Percentiles rank a stretch among this genome's conserved stretches.
Conservation (phyloP, 2,888 invertebrate species). For the Apotomis turbidana region DNA sequence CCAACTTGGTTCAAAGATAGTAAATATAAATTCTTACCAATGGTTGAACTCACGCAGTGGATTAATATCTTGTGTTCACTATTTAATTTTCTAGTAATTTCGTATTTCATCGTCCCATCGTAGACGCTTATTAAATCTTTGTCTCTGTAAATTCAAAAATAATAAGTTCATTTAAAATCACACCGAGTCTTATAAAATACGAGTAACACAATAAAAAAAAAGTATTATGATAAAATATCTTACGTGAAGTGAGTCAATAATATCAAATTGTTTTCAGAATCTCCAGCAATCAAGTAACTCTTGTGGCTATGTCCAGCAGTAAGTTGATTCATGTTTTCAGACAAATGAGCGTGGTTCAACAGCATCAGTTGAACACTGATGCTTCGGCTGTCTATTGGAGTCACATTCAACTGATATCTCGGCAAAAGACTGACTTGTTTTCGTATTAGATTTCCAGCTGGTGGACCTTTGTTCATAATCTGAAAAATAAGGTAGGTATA, state of each 20-base stretch:
- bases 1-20: no score
- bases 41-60: slow-evolving; percentile 84
- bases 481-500: slow-evolving; percentile 52
- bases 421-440: slow-evolving; percentile 86
- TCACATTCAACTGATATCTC: slow-evolving; percentile 81
- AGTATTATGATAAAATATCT: slow-evolving; percentile 46
- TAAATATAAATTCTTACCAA: slow-evolving; percentile 70
- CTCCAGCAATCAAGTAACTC: slow-evolving; percentile 86
- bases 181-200: no score
- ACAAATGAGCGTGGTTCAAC: slow-evolving; percentile 73
- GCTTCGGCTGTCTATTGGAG: slow-evolving; percentile 61
- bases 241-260: slow-evolving; percentile 83
- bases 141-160: slow-evolving; percentile 61
- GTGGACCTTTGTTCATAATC: slow-evolving; percentile 89
- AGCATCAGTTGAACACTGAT: slow-evolving; percentile 66
- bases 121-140: slow-evolving; percentile 72
- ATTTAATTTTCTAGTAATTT: slow-evolving; percentile 68
- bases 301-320: slow-evolving; percentile 81
- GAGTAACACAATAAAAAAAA: background rate
- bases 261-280: slow-evolving; percentile 85
- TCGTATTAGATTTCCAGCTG: slow-evolving; percentile 87
- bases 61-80: slow-evolving; percentile 75
- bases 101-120: slow-evolving; percentile 70
- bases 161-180: background rate
- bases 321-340: slow-evolving; percentile 67